A percentile compares a stretch with the other conserved stretches of the same genome.
These are phyloP conservation scores for Drosophila yakuba DNA, from an alignment of 1,140 invertebrate species.

Conservation along the genomic window DNA sequence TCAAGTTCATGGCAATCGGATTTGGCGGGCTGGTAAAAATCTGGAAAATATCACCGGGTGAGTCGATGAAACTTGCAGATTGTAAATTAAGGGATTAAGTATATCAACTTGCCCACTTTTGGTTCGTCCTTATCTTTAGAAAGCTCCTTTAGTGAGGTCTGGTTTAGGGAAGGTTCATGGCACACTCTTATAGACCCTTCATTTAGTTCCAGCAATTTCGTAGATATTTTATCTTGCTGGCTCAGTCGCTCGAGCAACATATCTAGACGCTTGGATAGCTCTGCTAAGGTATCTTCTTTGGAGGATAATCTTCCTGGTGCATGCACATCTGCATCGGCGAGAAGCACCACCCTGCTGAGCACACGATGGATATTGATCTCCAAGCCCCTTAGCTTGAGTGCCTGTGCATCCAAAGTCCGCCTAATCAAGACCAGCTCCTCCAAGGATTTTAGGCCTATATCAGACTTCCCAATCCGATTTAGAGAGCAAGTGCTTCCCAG, in stretches of 20 bases:
- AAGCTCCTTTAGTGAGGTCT: neutral
- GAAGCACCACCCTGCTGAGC: slow-evolving; percentile 56
- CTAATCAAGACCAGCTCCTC: slow-evolving; percentile 57
- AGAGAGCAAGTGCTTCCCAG: slow-evolving; percentile 68
- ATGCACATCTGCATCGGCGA: slow-evolving; percentile 32
- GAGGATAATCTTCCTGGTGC: neutral
- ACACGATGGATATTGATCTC: slow-evolving; percentile 64
- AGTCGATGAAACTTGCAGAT: slow-evolving; percentile 15
- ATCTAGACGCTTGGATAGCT: slow-evolving; percentile 23
- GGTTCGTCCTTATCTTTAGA: neutral
- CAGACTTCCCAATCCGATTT: slow-evolving; percentile 4
- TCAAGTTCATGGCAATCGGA: slow-evolving; percentile 62
- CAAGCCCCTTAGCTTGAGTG: slow-evolving; percentile 48
- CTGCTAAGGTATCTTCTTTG: slow-evolving; percentile 1
- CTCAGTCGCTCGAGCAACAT: slow-evolving; percentile 25
- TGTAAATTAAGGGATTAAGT: neutral
- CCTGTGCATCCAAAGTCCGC: slow-evolving; percentile 41
- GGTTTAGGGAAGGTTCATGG: neutral
- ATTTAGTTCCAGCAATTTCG: neutral
- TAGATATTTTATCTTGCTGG: slow-evolving; percentile 6
- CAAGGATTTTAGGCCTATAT: neutral
- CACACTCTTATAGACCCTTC: neutral
- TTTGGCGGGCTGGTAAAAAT: slow-evolving; percentile 39
- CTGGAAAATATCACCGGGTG: slow-evolving; percentile 27
- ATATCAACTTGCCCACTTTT: slow-evolving; percentile 19